Evolutionary conservation across 2,888 invertebrate species (phyloP), one percentile per base, ranked within the genome.

Genomic region (Graphium colonna): DNA sequence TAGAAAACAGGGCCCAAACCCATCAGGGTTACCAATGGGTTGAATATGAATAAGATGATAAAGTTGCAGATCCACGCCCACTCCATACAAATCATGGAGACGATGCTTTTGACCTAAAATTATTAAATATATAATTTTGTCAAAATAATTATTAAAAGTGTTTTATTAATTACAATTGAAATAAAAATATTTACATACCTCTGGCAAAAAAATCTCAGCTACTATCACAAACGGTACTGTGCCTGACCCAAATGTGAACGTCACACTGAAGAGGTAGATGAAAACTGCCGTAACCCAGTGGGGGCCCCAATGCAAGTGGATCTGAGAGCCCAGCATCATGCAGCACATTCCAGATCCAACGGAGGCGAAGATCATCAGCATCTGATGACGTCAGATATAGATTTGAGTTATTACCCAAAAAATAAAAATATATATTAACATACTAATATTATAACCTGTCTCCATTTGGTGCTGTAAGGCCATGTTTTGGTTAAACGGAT

Each of bases 1-100:
- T 70, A 76, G 64, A 78, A 77, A n/a, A 75, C 64, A 0, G 67
- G 64, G 0, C 70, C 65, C 16, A 75, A 59, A 0, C 73, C 75
- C 0, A 73, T 55, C 0, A 56, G 53, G 1, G 56, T 36, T 1
- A 71, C 59, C 1, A 73, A 51, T 2, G 74, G 71, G 46, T 67
- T 71, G 61, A 70, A 73, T 8, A 69, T 49, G 59, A 71, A 73
- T 0, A 73, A 61, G 1, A 68, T 51, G 0, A 67, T 17, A 55
- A 73, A 77, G 42, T 62, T 66, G 55, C 70, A 67, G 1, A 69
- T 33, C 70, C 75, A 73, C 0, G 62, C 51, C 77, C 74, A 76
- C 50, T 77, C 73, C 28, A 76, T 49, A 3, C 67, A 60, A 13
- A 76, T 28, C 71, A 74, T 74, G 0, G 68, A 60, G 18, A 71